phyloP scores from a whole-genome alignment of 1,140 invertebrate genomes.

The Sogatella furcifera region DNA sequence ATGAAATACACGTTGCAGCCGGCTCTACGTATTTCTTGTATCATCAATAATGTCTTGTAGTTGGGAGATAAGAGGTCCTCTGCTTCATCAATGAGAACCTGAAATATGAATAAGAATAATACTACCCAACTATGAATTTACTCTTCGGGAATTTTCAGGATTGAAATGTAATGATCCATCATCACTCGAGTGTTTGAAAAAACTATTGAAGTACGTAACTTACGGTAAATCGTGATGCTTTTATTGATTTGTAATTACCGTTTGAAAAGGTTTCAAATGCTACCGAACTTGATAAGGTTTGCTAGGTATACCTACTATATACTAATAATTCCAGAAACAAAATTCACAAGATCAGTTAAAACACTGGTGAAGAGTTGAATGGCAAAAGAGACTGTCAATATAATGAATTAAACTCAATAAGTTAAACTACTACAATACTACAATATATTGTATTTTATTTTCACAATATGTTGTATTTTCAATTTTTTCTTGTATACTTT shows the following conservation, averaged over 20 bases:
- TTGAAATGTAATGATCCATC: neutral
- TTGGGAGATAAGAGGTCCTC: constrained; percentile 53
- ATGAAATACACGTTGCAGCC: constrained; percentile 61
- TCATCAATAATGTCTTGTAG: constrained; percentile 37
- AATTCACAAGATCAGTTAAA: too few species aligned
- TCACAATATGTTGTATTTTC: too few species aligned
- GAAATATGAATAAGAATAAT: constrained; percentile 13
- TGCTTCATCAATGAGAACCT: constrained; percentile 48
- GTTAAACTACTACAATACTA: too few species aligned
- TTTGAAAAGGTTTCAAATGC: neutral
- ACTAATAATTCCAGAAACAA: too few species aligned
- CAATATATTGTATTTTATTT: too few species aligned
- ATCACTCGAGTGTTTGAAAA: neutral
- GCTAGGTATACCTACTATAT: too few species aligned
- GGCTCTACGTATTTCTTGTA: constrained; percentile 43
- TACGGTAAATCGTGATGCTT: neutral
- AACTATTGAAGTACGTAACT: neutral
- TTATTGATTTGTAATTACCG: neutral
- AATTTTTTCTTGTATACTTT: too few species aligned
- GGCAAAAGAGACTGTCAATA: too few species aligned
- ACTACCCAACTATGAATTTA: neutral
- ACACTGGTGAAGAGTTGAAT: too few species aligned
- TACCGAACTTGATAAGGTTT: too few species aligned
- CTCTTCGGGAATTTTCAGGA: neutral
- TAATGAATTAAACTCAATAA: too few species aligned